These are phyloP conservation scores for Pentalonia nigronervosa DNA, from an alignment of 1,140 invertebrate genomes.

Conservation along the genomic window DNA sequence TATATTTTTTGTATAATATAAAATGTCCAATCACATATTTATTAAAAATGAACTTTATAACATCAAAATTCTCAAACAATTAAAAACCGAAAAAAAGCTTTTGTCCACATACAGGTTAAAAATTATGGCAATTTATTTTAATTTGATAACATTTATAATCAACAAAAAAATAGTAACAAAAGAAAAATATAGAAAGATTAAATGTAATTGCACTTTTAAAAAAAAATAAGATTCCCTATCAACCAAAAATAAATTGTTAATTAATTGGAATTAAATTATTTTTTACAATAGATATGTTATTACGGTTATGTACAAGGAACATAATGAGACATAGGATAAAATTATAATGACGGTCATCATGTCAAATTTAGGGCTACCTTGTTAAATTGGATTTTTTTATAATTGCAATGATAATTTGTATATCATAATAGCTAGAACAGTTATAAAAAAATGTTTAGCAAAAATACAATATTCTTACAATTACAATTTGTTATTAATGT, in stretches of 20 bases:
- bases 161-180: slow-evolving; percentile 53
- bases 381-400: background rate
- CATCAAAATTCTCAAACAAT: slow-evolving; percentile 42
- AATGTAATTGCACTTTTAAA: slow-evolving; percentile 53
- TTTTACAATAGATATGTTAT: slow-evolving; percentile 54
- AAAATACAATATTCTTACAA: slow-evolving; percentile 51
- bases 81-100: slow-evolving; percentile 43
- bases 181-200: slow-evolving; percentile 43
- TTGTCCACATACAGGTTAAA: slow-evolving; percentile 25
- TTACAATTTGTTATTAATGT: slow-evolving; percentile 23
- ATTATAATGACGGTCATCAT: slow-evolving; percentile 1
- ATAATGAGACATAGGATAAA: slow-evolving; percentile 39
- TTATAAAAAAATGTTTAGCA: slow-evolving; percentile 33
- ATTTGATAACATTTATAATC: slow-evolving; percentile 54
- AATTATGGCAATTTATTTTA: slow-evolving; percentile 55
- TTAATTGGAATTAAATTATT: slow-evolving; percentile 20
- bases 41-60: slow-evolving; percentile 53
- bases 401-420: background rate
- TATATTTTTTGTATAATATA: slow-evolving; percentile 48
- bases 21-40: slow-evolving; percentile 55
- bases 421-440: slow-evolving; percentile 1
- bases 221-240: slow-evolving; percentile 32
- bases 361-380: background rate
- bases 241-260: slow-evolving; percentile 2
- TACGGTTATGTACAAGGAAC: slow-evolving; percentile 55